Evolutionary conservation across 1,140 invertebrate species (phyloP), one percentile per base, ranked within the genome.

Genomic region (Brachionus plicatilis): DNA sequence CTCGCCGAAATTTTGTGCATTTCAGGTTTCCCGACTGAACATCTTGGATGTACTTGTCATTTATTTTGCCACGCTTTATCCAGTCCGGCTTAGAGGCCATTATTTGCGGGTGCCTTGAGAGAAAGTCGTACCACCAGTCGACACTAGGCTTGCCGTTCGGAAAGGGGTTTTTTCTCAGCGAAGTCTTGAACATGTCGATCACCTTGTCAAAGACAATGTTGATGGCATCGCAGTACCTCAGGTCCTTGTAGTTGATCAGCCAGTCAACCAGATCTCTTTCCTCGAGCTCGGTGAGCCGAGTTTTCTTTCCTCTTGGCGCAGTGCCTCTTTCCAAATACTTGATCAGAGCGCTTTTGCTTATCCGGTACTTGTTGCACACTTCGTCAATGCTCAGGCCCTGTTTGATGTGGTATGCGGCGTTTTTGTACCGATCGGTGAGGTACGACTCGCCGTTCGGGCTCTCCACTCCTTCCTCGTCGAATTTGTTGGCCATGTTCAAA

Each of bases 61-160:
- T 83, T 47, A 83, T 53, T 83, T 83, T 83, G 29, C 80, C 80
- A 24, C 80, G 53, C 43, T 66, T 83, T 17, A 83, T 45, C 80
- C 80, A 83, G 47, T 83, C 80, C 8, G 80, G 80, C 17, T 83
- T 83, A 9, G 80, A 83, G 12, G 80, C 80, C 80, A 83, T 66
- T 7, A 83, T 68, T 66, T 83, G 80, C 11, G 80, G 80, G 47
- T 83, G 80, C 47, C 80, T 66, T 20, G 80, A 83, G 9, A 83
- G 27, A 45, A 83, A 83, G 37, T 83, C 80, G n/a, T 83, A 83
- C 80, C 80, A 83, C 80, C 80, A 83, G 27, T 83, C 80, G 1
- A 83, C 47, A 14, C 53, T 66, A 3, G 80, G 80, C 37, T 70
- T 66, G 11, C 80, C 80, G 29, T 83, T 83, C 3, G 41, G 41